Evolutionary conservation across 2,113 vertebrate species (phyloP).

Genomic region (Eptesicus fuscus): DNA sequence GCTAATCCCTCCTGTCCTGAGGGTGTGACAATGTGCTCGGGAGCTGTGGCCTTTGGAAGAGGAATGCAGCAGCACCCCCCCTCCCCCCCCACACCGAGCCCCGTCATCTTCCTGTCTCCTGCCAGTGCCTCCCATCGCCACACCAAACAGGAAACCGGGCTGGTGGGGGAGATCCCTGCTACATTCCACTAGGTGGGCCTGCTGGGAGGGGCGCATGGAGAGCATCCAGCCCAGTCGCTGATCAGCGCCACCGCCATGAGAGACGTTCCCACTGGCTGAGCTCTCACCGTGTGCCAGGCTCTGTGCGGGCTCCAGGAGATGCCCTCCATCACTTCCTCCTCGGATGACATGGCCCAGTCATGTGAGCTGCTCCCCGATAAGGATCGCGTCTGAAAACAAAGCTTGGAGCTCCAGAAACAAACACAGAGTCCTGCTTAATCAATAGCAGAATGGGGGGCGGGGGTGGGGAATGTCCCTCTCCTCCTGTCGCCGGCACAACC

Average conservation of each 20-base stretch:
- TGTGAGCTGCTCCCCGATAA: neutral
- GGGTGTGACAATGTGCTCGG: neutral
- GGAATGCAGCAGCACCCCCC: too few relatives aligned
- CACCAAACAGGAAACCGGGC: neutral
- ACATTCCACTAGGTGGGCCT: neutral
- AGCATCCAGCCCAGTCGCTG: too few relatives aligned
- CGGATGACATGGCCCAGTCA: too few relatives aligned
- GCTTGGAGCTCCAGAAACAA: neutral
- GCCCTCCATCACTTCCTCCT: neutral
- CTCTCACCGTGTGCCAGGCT: too few relatives aligned
- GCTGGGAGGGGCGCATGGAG: too few relatives aligned
- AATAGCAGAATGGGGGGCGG: neutral
- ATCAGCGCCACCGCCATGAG: accelerated
- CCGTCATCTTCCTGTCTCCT: neutral
- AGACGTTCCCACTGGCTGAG: neutral
- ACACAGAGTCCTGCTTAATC: neutral
- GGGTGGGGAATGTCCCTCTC: accelerated
- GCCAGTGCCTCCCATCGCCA: neutral
- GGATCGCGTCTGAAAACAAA: neutral
- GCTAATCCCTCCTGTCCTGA: neutral
- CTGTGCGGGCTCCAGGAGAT: neutral
- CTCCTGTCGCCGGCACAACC: accelerated
- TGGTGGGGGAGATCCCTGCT: neutral
- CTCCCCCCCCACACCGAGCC: accelerated
- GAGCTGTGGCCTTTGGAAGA: neutral